Percentiles rank a stretch among this genome's conserved stretches.
Conservation (phyloP, 1,140 invertebrate species). For the Hestina assimilis region DNA sequence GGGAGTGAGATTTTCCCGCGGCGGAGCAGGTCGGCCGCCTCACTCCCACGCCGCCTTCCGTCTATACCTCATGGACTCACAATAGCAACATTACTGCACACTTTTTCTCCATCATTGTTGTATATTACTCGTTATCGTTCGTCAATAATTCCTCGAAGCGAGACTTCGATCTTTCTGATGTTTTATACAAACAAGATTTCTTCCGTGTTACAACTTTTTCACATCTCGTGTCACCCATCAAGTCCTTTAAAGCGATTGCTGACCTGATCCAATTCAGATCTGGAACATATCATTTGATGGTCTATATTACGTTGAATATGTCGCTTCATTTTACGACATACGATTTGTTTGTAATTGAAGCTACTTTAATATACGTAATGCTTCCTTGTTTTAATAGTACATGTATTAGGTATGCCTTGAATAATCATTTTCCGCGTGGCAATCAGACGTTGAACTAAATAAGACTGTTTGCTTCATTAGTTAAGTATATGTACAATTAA, state of each 20-base stretch:
- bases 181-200: constrained; percentile 58
- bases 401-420: constrained; percentile 12
- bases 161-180: constrained; percentile 59
- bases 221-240: constrained; percentile 32
- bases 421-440: constrained; percentile 22
- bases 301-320: constrained; percentile 1
- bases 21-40: constrained; percentile 41
- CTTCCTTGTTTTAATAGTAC: constrained; percentile 2
- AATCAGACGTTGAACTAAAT: constrained; percentile 1
- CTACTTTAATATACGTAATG: background rate
- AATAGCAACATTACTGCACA: constrained; percentile 63
- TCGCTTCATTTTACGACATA: background rate
- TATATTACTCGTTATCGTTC: constrained; percentile 56
- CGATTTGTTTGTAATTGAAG: background rate
- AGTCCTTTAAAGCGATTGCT: constrained; percentile 42
- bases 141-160: constrained; percentile 58
- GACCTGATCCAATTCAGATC: constrained; percentile 49
- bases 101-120: constrained; percentile 65
- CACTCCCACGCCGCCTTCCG: constrained; percentile 63
- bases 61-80: constrained; percentile 49
- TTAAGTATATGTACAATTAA: constrained; percentile 13
- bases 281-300: constrained; percentile 32
- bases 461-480: constrained; percentile 1
- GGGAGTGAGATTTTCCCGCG: constrained; percentile 62
- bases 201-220: constrained; percentile 64